Evolutionary conservation across 2,888 invertebrate species (phyloP), one percentile per base, ranked within the genome.

Genomic region (Zelleria hepariella): DNA sequence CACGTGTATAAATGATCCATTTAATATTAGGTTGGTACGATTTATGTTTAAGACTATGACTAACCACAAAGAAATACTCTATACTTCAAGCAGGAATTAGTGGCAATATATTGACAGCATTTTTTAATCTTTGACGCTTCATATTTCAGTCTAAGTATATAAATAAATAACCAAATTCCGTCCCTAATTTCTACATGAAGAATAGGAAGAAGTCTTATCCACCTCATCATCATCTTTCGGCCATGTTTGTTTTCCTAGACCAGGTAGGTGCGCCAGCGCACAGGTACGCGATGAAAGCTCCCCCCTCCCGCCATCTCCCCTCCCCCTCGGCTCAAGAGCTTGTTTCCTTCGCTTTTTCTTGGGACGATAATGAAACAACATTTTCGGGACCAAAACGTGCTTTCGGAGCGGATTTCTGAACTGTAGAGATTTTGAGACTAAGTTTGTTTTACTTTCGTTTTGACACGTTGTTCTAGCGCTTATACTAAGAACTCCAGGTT

Each of bases 211-310:
- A 21, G 58, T 63, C 69, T 58, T 72, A 71, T 86, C 86, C 80
- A 74, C 62, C 59, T 47, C 74, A 75, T 60, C 57, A 59, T 60
- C 48, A 60, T 61, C 66, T 60, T 61, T 57, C 65, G 66, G 66
- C 71, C 69, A 76, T 82, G 73, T 82, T 84, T 87, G 85, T 86
- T 87, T 86, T 86, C 85, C 86, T 86, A 86, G 86, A 83, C 84
- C 85, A 88, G 87, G 86, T 85, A 86, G 74, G 65, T 77, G 80
- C 81, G 78, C 74, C 67, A 63, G 72, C 78, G 79, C 81, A 78
- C 80, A 86, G 86, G 87, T 86, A 84, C 68, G 61, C 25, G 49
- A 65, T 64, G 66, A 69, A 68, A 68, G 67, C 66, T 62, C 60
- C 58, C 64, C 25, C 59, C 64, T 64, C 66, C 68, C 64, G 68